Evolutionary conservation across 2,797 vertebrate species (phyloP).

Genomic region (Anguilla megastoma): DNA sequence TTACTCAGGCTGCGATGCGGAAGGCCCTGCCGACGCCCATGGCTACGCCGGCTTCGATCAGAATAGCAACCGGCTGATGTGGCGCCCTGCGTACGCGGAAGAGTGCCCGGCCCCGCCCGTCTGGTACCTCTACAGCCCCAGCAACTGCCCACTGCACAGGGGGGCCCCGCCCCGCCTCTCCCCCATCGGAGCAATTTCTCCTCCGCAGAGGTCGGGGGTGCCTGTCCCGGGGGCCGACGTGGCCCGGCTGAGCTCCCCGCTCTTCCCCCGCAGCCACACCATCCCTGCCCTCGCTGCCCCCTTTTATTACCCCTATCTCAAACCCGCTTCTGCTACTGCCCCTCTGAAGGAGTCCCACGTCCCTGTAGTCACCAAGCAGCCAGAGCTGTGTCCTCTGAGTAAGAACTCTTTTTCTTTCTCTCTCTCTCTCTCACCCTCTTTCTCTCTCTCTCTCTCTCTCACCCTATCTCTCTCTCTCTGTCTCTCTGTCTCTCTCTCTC

Average conservation of each 20-base stretch:
- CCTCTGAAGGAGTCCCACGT: constrained; percentile 56
- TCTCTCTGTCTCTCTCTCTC: background rate
- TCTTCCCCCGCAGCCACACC: constrained; percentile 86
- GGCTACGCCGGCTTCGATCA: constrained; percentile 35
- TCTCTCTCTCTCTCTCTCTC: constrained; percentile 33
- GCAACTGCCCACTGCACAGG: constrained; percentile 74
- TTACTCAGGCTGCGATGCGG: constrained; percentile 37
- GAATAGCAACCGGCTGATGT: constrained; percentile 37
- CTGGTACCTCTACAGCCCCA: constrained; percentile 73
- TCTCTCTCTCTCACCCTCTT: constrained; percentile 30
- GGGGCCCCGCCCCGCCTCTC: constrained; percentile 81
- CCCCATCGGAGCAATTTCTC: constrained; percentile 85
- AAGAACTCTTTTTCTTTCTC: constrained; percentile 65
- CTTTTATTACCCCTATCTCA: constrained; percentile 78
- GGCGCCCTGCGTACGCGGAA: constrained; percentile 47
- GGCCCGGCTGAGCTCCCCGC: constrained; percentile 79
- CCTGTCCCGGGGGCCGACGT: constrained; percentile 69
- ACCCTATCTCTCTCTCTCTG: background rate
- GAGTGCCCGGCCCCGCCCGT: constrained; percentile 67
- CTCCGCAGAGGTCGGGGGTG: constrained; percentile 73
- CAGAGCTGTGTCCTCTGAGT: constrained; percentile 71
- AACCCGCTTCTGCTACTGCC: constrained; percentile 63
- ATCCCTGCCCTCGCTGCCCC: constrained; percentile 79
- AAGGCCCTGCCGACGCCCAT: background rate
- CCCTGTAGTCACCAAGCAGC: constrained; percentile 72